phyloP scores from a whole-genome alignment of 2,113 vertebrate species.

The Equus przewalskii region DNA sequence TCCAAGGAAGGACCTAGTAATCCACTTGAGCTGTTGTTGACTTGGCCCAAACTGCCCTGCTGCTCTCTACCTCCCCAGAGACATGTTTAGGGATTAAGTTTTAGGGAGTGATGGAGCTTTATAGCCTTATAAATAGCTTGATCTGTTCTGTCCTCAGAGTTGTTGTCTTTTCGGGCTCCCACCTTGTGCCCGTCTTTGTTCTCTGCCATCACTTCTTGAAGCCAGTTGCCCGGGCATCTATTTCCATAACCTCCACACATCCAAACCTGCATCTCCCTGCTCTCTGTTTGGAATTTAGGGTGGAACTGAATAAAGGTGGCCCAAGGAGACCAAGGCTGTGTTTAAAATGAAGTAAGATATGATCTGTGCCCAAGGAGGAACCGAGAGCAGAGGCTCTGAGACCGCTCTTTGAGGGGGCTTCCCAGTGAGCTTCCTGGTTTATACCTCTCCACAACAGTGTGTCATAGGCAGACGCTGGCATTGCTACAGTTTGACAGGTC shows the following conservation, averaged over 20 bases:
- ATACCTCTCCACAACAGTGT: background rate
- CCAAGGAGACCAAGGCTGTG: background rate
- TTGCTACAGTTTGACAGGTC: background rate
- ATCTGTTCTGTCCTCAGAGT: constrained; percentile 28
- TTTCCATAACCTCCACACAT: background rate
- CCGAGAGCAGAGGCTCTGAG: background rate
- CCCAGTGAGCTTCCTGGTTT: too few species aligned
- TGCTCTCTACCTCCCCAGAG: background rate
- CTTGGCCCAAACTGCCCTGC: background rate
- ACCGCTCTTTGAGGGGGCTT: rapidly evolving
- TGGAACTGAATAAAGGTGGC: background rate
- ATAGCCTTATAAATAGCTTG: constrained; percentile 45
- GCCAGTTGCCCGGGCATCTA: background rate
- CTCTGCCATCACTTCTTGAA: background rate
- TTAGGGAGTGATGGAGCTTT: constrained; percentile 58
- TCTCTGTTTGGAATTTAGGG: background rate
- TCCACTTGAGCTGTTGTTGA: background rate
- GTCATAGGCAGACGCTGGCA: background rate
- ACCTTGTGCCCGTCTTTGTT: constrained; percentile 41
- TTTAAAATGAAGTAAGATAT: background rate
- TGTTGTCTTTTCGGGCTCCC: constrained; percentile 38
- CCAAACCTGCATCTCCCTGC: background rate
- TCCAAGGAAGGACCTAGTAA: background rate
- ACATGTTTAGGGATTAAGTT: constrained; percentile 46
- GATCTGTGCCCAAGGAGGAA: background rate